These are phyloP conservation scores for Drosophila melanocephala DNA, from an alignment of 2,888 invertebrate species.

Conservation along the genomic window DNA sequence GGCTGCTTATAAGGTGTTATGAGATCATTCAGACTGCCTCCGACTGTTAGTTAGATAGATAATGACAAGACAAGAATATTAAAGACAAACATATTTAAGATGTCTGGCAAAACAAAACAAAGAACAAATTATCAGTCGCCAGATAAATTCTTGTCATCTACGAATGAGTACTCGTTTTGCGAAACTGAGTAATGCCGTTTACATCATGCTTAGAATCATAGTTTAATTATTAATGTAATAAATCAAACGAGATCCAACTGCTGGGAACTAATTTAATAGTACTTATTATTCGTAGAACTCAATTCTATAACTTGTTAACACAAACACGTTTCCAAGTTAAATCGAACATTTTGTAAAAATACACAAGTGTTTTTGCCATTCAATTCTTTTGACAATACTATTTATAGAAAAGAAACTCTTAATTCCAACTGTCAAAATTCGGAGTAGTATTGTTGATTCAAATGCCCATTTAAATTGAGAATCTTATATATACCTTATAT, in stretches of 20 bases:
- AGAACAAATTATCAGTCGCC: not conserved
- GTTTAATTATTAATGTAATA: not conserved
- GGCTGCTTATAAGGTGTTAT: not conserved
- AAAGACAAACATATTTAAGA: not conserved
- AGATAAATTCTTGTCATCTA: not conserved
- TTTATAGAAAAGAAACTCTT: too few species aligned
- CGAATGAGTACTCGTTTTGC: not conserved
- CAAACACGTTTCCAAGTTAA: not conserved
- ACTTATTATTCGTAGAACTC: not conserved
- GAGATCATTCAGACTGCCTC: constrained; percentile 1
- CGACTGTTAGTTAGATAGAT: not conserved
- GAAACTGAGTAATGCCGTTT: not conserved
- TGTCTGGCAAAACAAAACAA: not conserved
- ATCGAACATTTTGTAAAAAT: not conserved
- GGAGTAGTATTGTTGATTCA: not conserved
- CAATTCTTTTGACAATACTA: not conserved
- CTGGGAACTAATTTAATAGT: too few species aligned
- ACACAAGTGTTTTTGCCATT: not conserved
- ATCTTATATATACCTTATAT: not conserved
- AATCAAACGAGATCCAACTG: too few species aligned
- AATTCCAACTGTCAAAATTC: not conserved
- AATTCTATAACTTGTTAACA: not conserved
- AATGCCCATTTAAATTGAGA: not conserved
- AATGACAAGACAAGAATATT: not conserved
- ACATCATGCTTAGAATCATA: not conserved